These are phyloP conservation scores for Acrocyrtus sp. DNA, from an alignment of 2,888 invertebrate species.

Conservation along the genomic window DNA sequence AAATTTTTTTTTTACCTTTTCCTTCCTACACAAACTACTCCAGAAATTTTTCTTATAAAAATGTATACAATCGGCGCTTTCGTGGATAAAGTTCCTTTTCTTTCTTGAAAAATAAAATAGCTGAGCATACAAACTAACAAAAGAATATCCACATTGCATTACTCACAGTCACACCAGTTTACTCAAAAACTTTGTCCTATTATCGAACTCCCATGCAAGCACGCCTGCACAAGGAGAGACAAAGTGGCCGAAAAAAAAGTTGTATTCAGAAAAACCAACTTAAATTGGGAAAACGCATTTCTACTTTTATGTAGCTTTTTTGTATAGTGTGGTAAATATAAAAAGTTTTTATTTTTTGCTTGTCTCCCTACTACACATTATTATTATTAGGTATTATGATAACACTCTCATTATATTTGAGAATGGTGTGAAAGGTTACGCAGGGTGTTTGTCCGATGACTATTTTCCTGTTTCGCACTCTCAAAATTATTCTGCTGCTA, in stretches of 20 bases:
- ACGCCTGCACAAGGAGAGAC: too few species aligned
- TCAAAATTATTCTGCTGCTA: too few species aligned
- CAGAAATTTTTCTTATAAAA: neutral
- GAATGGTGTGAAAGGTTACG: too few species aligned
- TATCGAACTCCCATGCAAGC: constrained; percentile 11
- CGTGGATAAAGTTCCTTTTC: too few species aligned
- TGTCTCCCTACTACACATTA: too few species aligned
- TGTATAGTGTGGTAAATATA: too few species aligned
- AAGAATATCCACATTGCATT: constrained; percentile 43
- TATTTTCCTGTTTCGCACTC: constrained; percentile 44
- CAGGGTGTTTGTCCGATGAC: constrained; percentile 40
- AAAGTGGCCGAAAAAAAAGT: constrained; percentile 18
- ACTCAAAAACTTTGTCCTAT: constrained; percentile 42
- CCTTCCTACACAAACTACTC: neutral
- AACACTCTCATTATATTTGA: too few species aligned
- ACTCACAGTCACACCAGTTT: constrained; percentile 47
- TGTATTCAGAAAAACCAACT: too few species aligned
- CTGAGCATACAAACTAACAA: constrained; percentile 37
- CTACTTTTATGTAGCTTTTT: too few species aligned
- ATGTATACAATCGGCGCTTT: constrained; percentile 26
- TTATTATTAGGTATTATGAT: too few species aligned
- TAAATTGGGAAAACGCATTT: too few species aligned
- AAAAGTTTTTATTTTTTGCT: too few species aligned
- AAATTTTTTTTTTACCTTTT: constrained; percentile 11
- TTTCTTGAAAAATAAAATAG: constrained; percentile 25